These are phyloP conservation scores for Apogon talboti DNA, from an alignment of 2,797 vertebrate species.

Conservation along the genomic window DNA sequence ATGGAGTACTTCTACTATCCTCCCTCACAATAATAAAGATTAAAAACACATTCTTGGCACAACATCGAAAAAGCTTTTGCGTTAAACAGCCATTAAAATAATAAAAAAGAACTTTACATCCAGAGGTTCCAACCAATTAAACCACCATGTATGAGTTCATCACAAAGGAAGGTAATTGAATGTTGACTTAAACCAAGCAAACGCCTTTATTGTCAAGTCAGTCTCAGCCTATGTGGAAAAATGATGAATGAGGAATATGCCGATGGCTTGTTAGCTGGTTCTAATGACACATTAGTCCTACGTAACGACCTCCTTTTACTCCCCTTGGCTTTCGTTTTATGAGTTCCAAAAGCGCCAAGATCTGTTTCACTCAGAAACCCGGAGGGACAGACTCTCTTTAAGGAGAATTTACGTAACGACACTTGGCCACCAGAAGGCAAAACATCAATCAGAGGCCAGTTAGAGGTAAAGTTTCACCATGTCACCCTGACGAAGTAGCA, in stretches of 20 bases:
- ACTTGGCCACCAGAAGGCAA: constrained; percentile 50
- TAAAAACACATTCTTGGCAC: constrained; percentile 7
- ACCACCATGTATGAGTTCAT: constrained; percentile 19
- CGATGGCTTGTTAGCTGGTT: constrained; percentile 31
- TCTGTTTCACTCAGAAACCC: constrained; percentile 49
- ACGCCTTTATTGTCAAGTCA: constrained; percentile 25
- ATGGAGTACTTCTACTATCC: constrained; percentile 14
- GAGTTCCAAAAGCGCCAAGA: constrained; percentile 51
- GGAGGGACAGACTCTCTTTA: constrained; percentile 47
- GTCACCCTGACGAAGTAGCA: constrained; percentile 16
- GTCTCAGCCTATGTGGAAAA: constrained; percentile 26
- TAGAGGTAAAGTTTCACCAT: constrained; percentile 56
- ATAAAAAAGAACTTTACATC: constrained; percentile 35
- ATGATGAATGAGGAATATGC: constrained; percentile 19
- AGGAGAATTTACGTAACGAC: constrained; percentile 46
- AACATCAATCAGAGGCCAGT: constrained; percentile 66
- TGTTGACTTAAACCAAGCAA: constrained; percentile 5
- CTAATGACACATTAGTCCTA: constrained; percentile 46
- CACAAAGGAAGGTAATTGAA: constrained; percentile 19
- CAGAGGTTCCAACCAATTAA: constrained; percentile 32
- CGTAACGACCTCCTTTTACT: constrained; percentile 39
- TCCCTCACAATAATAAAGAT: constrained; percentile 25
- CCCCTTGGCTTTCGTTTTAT: constrained; percentile 54
- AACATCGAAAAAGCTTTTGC: constrained; percentile 30
- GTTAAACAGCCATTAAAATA: constrained; percentile 37